Base-by-base conservation (phyloP, 2,797 vertebrate species). In the Chromis chromis region DNA sequence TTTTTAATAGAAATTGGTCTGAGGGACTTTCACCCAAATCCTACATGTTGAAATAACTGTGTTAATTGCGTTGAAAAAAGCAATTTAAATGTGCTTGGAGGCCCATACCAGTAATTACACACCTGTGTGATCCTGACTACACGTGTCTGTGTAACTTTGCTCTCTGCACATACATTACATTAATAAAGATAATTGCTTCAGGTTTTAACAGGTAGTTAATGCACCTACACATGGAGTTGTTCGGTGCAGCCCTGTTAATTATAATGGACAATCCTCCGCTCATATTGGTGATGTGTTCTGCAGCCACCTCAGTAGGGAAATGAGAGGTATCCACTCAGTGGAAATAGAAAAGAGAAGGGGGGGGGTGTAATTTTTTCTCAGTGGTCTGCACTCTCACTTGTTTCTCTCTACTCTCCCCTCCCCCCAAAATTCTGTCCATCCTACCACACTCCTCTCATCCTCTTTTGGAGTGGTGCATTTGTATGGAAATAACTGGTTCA, bases 21-120 rank as follows among this genome's bases (percentile, higher is more conserved):
- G 55, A 78, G 65, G 53, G 62, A 67, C 46, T 74, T 27, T 68
- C 65, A 83, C 70, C 64, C 66, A 78, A 82, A 82, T 65, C 70
- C 40, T 67, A 52, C 33, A 55, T 71, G 75, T 79, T 83, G 58
- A 81, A 89, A 77, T 84, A 90, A 90, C 80, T 84, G 72, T 81
- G 80, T 81, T 91, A 89, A 86, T 91, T 87, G 88, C 89, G 90
- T 79, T 63, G 72, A 68, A 78, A 52, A 89, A 91, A 82, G 58
- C 81, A 87, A 94, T 93, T 91, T 87, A 87, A 92, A 90, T 87
- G 64, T 53, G 92, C 93, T 92, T 36, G 73, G 58, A 92, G 92
- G 87, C 83, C 65, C 67, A 63, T 50, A 70, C 49, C 77, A 85
- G 84, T 93, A 92, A 94, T 93, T 91, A 90, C 83, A 90, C 84